A percentile compares a stretch with the other conserved stretches of the same genome.
These are phyloP conservation scores for Planiliza haematocheilus DNA, from an alignment of 2,113 vertebrate genomes.

Conservation along the genomic window DNA sequence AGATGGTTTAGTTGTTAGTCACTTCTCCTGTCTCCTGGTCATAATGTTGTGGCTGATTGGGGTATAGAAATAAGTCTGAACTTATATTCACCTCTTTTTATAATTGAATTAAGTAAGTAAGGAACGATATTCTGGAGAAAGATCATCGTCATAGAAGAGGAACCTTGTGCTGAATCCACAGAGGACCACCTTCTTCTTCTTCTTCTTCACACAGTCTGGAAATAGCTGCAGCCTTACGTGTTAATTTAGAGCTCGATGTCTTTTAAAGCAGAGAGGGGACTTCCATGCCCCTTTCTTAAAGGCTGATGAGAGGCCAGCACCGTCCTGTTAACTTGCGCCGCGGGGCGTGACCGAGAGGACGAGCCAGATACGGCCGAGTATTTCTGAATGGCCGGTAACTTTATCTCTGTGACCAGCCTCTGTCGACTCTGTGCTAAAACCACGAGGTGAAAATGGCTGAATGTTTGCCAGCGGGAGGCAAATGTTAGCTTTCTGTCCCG, in stretches of 20 bases:
- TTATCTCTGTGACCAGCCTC: conserved; percentile 6
- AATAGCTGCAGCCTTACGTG: conserved; percentile 24
- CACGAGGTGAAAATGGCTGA: neutral
- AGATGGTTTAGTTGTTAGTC: too few species aligned
- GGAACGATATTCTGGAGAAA: too few species aligned
- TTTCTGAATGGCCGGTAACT: neutral
- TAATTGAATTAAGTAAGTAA: too few species aligned
- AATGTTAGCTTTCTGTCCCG: conserved; percentile 20
- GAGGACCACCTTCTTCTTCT: neutral
- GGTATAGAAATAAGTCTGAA: too few species aligned
- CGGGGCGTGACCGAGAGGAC: neutral
- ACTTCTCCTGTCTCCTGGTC: too few species aligned
- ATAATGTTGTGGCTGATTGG: too few species aligned
- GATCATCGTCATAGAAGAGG: too few species aligned
- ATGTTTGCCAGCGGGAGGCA: neutral
- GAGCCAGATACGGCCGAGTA: neutral
- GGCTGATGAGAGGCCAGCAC: neutral
- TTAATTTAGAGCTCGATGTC: neutral
- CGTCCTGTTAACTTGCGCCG: neutral
- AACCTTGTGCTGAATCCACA: too few species aligned
- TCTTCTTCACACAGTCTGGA: conserved; percentile 9
- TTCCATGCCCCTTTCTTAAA: conserved; percentile 23
- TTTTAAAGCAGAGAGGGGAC: conserved; percentile 27
- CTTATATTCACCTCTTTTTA: too few species aligned
- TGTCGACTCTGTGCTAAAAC: neutral